Base-by-base conservation (phyloP, 2,888 invertebrate species). In the Bombyx huttoni region DNA sequence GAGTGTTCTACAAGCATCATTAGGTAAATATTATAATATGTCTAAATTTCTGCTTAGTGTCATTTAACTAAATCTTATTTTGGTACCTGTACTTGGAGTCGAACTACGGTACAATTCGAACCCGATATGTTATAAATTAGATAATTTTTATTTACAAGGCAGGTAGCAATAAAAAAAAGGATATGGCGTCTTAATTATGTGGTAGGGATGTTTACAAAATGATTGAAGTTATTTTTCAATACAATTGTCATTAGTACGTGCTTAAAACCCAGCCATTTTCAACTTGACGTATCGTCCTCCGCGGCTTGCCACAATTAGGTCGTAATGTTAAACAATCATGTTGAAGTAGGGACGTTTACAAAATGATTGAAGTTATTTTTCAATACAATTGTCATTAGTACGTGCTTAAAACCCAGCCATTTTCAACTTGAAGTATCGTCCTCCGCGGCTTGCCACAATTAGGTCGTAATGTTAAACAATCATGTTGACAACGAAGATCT, bases 361-460 rank as follows among this genome's bases (percentile, higher is more conserved):
- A 9, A 3, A 24, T 47, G 13, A 47, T 47, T 47, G 10, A 13
- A 14, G 8, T 24, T 24, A 24, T 24, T 24, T 24, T 24, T 24
- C 24, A 24, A 24, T 24, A 24, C 47, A 55, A 60, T 45, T 52
- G 34, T 33, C 14, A 24, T 24, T 24, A 3, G 3, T 24, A 24
- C 5, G 24, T 24, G 24, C 24, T 5, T 24, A 24, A 24, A 24
- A 24, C 24, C 5, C 24, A 24, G 24, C 24, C 24, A 24, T 24
- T 24, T 24, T 24, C 24, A 24, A 12, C 7, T 12, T 10, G 40
- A 45, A 51, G 34, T 53, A 40, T 62, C 57, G 66, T 67, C 64
- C 67, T 65, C 58, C 46, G 56, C 48, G 64, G 59, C 63, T 53
- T 57, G 57, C 67, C 67, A 54, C 66, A 68, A 63, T 51, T 60